Conservation (phyloP, 2,113 vertebrate species). For the Dicentrarchus labrax region DNA sequence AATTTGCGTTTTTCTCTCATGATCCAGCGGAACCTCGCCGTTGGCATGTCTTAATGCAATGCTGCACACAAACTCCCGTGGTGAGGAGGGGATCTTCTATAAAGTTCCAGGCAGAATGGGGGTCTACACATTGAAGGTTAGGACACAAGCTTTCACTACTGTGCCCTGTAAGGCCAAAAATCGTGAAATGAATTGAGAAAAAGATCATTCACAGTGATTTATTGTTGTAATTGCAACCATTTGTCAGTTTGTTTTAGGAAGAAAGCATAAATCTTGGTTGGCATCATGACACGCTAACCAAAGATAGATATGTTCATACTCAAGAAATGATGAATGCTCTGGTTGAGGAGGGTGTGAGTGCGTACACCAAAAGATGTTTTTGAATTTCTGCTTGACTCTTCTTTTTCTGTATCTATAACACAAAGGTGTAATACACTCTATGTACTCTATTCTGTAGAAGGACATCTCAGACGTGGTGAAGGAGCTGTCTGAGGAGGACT, state of each 20-base stretch:
- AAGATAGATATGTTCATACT: not conserved
- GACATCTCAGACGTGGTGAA: constrained; percentile 90
- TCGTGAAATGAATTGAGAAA: not conserved
- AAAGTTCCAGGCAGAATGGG: constrained; percentile 99
- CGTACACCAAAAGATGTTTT: not conserved
- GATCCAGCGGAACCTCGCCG: constrained; percentile 93
- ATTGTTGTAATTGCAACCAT: not conserved
- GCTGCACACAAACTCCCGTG: constrained; percentile 98
- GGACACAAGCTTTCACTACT: constrained; percentile 43
- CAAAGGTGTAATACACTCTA: not conserved
- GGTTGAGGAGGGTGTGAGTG: too few relatives aligned
- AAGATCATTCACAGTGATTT: not conserved
- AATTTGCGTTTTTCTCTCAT: constrained; percentile 56
- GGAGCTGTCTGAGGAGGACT: constrained; percentile 91
- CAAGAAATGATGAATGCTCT: not conserved
- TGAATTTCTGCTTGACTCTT: not conserved
- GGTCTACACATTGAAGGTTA: constrained; percentile 98
- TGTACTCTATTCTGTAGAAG: constrained; percentile 84
- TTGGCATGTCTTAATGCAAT: constrained; percentile 99
- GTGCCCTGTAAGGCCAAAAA: not conserved
- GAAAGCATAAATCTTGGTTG: not conserved
- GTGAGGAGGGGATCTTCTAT: constrained; percentile 99
- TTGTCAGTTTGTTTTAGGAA: not conserved
- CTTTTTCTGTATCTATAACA: not conserved
- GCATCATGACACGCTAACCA: not conserved